Evolutionary conservation across 1,140 invertebrate genomes (phyloP), one percentile per base, ranked within the genome.

Genomic region (Temnothorax longispinosus): DNA sequence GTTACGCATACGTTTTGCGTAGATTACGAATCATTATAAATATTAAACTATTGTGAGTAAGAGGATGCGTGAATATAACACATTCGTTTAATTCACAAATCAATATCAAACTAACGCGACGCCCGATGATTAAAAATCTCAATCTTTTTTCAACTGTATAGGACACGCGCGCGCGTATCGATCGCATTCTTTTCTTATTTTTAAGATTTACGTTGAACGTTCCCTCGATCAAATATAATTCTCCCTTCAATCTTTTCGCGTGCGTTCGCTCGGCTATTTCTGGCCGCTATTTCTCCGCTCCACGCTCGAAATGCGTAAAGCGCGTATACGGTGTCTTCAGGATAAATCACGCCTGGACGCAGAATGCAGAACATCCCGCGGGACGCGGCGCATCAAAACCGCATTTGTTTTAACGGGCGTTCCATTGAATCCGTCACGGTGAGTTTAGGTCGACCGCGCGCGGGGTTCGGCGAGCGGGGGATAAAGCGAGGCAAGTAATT

Each of bases 391-490:
- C 27, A 35, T 74, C 64, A 32, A 38, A 54, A 54, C 8, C 38
- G 18, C 50, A 74, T 72, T 54, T 54, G 71, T 74, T 74, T 74
- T 32, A 74, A 74, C 50, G 50, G 8, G 18, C 47, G 47, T 74
- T n/a, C 71, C 69, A 72, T 47, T 47, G 69, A 35, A 32, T 52
- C 41, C 32, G 50, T 38, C 32, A 38, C 50, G 69, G 44, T 72
- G 69, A 72, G 27, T 72, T 72, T 72, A 72, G 27, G 44, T 50
- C 44, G 69, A 50, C 2, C 32, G 71, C 32, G 71, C 32, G 71
- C 10, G 10, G 50, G 38, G 6, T n/a, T 27, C 27, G 27, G 27
- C 27, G 27, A 65, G 64, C 64, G 35, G 13, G 0, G 35, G 41
- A 27, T 27, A 27, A 74, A 74, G 71, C 71, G 54, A 74, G 58